Percentiles rank a stretch among this genome's conserved stretches.
These are phyloP conservation scores for Tonatia bakeri DNA, from an alignment of 2,113 vertebrate genomes.

Conservation along the genomic window DNA sequence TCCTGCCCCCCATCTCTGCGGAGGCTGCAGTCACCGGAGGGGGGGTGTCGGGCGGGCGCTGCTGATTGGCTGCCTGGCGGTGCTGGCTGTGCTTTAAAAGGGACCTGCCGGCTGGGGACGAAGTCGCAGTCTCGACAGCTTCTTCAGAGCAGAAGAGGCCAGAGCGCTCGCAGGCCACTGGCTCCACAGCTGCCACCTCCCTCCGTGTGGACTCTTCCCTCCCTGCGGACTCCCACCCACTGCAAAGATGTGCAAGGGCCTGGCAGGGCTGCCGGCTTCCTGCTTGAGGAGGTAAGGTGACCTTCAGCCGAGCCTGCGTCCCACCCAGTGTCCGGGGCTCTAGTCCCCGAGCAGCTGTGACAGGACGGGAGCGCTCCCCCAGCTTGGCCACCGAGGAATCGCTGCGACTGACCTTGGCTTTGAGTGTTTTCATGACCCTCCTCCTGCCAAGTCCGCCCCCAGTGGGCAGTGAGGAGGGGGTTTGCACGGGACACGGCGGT, in stretches of 20 bases:
- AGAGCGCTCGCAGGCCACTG: neutral
- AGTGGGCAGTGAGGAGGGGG: neutral
- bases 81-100: slow-evolving; percentile 76
- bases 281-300: slow-evolving; percentile 93
- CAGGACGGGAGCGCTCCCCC: neutral
- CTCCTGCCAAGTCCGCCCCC: neutral
- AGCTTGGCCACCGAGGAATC: neutral
- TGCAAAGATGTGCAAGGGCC: slow-evolving; percentile 92
- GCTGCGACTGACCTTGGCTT: slow-evolving; percentile 28
- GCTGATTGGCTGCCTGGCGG: slow-evolving; percentile 74
- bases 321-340: too few species aligned
- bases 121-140: neutral
- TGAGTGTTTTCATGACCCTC: neutral
- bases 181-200: too few species aligned
- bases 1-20: neutral
- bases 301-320: neutral
- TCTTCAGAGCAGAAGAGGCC: neutral
- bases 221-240: neutral
- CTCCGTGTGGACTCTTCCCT: neutral
- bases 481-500: rapidly evolving
- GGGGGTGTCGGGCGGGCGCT: neutral
- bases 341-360: neutral
- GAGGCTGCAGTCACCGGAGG: neutral
- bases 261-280: slow-evolving; percentile 91
- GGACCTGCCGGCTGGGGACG: slow-evolving; percentile 41